Base-by-base conservation (phyloP, 1,140 invertebrate genomes). In the Aleiodes sp. region DNA sequence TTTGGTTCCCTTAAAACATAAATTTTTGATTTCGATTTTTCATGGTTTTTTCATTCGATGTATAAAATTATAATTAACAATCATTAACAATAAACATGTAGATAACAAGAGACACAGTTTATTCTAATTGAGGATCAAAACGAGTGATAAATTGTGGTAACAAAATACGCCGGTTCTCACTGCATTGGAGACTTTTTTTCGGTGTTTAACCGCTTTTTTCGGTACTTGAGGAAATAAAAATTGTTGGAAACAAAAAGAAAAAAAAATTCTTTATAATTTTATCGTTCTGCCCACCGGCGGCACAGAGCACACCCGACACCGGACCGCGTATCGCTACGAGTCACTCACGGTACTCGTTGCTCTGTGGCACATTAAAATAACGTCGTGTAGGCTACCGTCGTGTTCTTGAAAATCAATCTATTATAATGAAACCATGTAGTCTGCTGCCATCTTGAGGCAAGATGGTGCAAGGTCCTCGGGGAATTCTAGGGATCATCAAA, bases 381-480 rank as follows among this genome's bases (percentile, higher is more conserved):
- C 80, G 81, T 80, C 74, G 78, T 67, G 39, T 61, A 76, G 76
- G 75, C 75, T 78, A 71, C 70, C 76, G 74, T 77, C 28, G 76
- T 82, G 78, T 79, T 84, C 81, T 84, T 84, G 81, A 84, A 84
- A 84, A 84, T 84, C 83, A 83, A 84, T 84, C 83, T 84, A 82
- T 52, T 52, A 52, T 7, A 21, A 21, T 46, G 46, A 52, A n/a
- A n/a, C n/a, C 46, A 24, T 9, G 46, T 2, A 9, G 2, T 12
- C 9, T 52, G 46, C 21, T 26, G 46, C 46, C 46, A 52, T 52
- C 46, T 52, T 52, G 3, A 4, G 31, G 31, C 31, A 35, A 35
- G 10, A 10, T 6, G 31, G 10, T 35, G 10, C 31, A 35, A 35
- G 31, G 4, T 35, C n/a, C n/a, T n/a, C n/a, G n/a, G n/a, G n/a